Base-by-base conservation (phyloP, 2,113 vertebrate genomes). In the Microcebus tavaratra region DNA sequence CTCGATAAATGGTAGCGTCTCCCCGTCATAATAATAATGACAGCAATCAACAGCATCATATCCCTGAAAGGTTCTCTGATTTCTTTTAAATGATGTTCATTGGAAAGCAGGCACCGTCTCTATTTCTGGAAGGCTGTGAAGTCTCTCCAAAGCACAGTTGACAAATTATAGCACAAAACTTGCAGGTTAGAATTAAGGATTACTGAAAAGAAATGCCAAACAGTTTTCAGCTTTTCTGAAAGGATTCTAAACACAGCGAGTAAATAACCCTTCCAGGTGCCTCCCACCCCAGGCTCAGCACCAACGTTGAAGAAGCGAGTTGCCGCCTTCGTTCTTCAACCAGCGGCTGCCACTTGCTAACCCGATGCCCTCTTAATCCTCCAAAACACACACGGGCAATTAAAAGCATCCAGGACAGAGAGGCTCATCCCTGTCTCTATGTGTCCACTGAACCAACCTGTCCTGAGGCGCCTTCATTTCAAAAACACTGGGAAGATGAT, bases 141-240 rank as follows among this genome's bases (percentile, higher is more conserved):
- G 36, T 59, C 65, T 67, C 73, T 91, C 48, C 80, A 29, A 82
- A 92, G 18, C 39, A 75, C 57, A 59, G 72, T n/a, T 91, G 92
- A 96, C 81, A 78, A 97, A 96, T 61, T 8, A 86, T 21, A 85
- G 89, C 86, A 75, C 48, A 13, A 82, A 91, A 57, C 68, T 59
- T 89, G 39, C 67, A 94, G 73, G 88, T 93, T 88, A 61, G 53
- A 92, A 97, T 94, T 90, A 91, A 94, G 50, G 76, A 88, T 18
- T 29, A 67, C 72, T 85, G 82, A 85, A 85, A 90, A 82, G 70
- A 79, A 82, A 34, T 53, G 42, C 21, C 94, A 90, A 81, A 84
- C 53, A 14, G 31, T 67, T n/a, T 61, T 88, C 85, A 68, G 67
- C 55, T 92, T 89, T 84, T 88, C 86, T 79, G 63, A 90, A 53